Evolutionary conservation across 2,888 invertebrate genomes (phyloP), one percentile per base, ranked within the genome.

Genomic region (Pristionchus japonicus): DNA sequence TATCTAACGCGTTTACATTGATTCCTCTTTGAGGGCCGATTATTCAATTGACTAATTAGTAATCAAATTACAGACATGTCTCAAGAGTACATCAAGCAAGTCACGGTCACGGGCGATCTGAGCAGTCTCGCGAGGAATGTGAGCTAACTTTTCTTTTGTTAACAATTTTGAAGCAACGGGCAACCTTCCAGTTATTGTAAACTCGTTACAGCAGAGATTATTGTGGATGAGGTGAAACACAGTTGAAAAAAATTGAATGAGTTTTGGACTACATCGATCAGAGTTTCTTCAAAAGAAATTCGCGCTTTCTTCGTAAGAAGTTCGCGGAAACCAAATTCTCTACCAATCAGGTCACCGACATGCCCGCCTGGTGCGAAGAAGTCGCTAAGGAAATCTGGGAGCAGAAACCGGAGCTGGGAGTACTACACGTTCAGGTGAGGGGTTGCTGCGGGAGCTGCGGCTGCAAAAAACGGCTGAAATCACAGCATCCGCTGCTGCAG

Each of bases 301-400:
- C n/a, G n/a, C n/a, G n/a, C n/a, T n/a, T n/a, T n/a, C n/a, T n/a
- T n/a, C n/a, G n/a, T n/a, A n/a, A n/a, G n/a, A n/a, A n/a, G n/a
- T n/a, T 7, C 49, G 17, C 49, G 17, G 49, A 49, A 17, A 13
- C 1, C 13, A 64, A 64, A 27, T 27, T 20, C 13, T 47, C 37
- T n/a, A n/a, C n/a, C n/a, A n/a, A n/a, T 27, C 17, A 83, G 82
- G 52, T 52, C n/a, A 83, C 82, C 37, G 52, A 83, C 82, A 49
- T 83, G 82, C 82, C 90, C 9, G 88, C 89, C 7, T 92, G 92
- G 92, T 90, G 90, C 67, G 82, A 89, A 17, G 92, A 92, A 74
- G 91, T 91, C 13, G 91, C 92, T 77, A 90, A 91, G 52, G 92
- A 92, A 86, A 92, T 92, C 57, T 91, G 89, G 77, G 92, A 92